Evolutionary conservation across 2,797 vertebrate genomes (phyloP).

Genomic region (Takifugu rubripes): DNA sequence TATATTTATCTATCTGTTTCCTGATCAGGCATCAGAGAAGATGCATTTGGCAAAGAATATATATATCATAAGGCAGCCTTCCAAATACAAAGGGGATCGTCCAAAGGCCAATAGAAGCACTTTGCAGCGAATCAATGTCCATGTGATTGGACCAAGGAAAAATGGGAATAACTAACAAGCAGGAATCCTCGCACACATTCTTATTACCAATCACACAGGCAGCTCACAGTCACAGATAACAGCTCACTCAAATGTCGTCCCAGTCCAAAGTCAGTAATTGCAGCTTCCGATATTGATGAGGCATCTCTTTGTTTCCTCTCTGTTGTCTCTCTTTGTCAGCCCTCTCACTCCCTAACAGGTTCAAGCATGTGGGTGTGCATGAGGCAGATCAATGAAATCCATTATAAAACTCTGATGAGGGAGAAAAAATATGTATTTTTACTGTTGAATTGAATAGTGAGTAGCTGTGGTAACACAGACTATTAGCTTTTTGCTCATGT

Average conservation of each 20-base stretch:
- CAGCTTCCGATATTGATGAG: conserved; percentile 64
- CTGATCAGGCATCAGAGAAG: conserved; percentile 4
- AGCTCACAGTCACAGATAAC: conserved; percentile 49
- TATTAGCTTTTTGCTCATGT: no score
- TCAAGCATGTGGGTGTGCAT: no score
- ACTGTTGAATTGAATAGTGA: no score
- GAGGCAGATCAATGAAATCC: no score
- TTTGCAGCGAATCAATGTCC: conserved; percentile 42
- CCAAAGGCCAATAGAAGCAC: conserved; percentile 40
- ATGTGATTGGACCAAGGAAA: conserved; percentile 40
- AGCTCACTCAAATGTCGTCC: conserved; percentile 47
- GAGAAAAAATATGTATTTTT: no score
- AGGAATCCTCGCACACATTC: conserved; percentile 51
- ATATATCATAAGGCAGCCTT: conserved; percentile 15
- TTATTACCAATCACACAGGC: conserved; percentile 60
- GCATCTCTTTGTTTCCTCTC: conserved; percentile 38
- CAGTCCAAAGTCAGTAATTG: conserved; percentile 59
- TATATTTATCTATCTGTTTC: background rate
- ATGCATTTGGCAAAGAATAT: conserved; percentile 15
- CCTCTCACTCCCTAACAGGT: conserved; percentile 28
- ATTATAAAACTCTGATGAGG: no score
- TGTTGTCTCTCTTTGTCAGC: conserved; percentile 37
- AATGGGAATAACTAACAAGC: conserved; percentile 52
- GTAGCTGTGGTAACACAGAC: no score
- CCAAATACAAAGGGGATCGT: conserved; percentile 27